phyloP scores from a whole-genome alignment of 2,113 vertebrate genomes.

The Lynx canadensis region DNA sequence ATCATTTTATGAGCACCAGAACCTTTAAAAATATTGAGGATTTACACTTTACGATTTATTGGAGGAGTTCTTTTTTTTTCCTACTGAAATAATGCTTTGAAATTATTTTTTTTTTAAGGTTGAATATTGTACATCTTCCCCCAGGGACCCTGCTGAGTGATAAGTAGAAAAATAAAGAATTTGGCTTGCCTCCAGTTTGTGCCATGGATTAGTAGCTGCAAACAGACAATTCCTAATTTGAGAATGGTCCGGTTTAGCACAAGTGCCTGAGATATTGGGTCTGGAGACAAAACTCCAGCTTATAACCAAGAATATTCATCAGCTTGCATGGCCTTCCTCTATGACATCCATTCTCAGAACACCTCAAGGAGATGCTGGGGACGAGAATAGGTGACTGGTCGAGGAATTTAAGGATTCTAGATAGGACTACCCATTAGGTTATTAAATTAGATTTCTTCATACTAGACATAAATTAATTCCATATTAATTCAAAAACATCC shows the following conservation, averaged over 20 bases:
- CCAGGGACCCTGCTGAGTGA: background rate
- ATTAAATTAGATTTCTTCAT: background rate
- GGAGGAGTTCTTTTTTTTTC: background rate
- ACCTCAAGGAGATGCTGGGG: background rate
- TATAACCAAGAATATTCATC: background rate
- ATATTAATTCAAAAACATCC: background rate
- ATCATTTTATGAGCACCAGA: background rate
- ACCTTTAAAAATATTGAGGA: background rate
- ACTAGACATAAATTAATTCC: background rate
- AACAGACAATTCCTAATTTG: background rate
- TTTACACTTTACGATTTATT: background rate
- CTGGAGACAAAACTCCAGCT: background rate
- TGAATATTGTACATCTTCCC: background rate
- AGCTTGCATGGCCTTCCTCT: background rate
- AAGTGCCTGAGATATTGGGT: background rate
- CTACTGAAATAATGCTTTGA: background rate
- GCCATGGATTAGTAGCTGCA: background rate
- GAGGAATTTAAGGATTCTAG: background rate
- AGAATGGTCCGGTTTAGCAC: background rate
- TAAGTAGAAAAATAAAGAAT: background rate
- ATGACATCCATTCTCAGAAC: background rate
- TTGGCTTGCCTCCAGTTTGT: background rate
- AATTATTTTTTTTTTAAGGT: background rate
- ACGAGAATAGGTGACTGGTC: background rate
- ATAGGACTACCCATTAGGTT: background rate